These are phyloP conservation scores for Danio albolineatus DNA, from an alignment of 2,797 vertebrate genomes.

Conservation along the genomic window DNA sequence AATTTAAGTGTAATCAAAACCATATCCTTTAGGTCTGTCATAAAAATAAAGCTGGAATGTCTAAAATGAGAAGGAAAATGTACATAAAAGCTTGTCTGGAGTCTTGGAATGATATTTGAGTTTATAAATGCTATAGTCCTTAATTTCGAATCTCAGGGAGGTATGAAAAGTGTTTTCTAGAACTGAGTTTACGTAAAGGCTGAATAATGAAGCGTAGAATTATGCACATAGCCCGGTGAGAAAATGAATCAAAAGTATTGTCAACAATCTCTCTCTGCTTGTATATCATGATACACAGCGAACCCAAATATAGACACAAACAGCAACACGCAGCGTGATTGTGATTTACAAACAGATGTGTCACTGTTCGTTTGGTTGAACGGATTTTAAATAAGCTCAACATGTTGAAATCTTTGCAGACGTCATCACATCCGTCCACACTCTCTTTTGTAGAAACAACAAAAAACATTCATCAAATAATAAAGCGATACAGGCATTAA, in stretches of 20 bases:
- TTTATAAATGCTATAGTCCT: conserved; percentile 3
- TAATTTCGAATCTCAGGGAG: conserved; percentile 4
- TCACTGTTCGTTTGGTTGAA: conserved; percentile 16
- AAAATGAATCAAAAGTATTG: conserved; percentile 22
- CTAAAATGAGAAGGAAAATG: conserved; percentile 24
- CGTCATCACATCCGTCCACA: background rate
- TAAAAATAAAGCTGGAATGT: conserved; percentile 54
- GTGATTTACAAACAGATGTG: conserved; percentile 36
- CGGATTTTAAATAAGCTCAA: conserved; percentile 3
- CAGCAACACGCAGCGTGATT: background rate
- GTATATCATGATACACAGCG: conserved; percentile 8
- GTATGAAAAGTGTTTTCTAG: conserved; percentile 39
- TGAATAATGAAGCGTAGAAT: conserved; percentile 11
- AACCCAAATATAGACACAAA: conserved; percentile 14
- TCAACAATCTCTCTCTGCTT: conserved; percentile 10
- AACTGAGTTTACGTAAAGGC: conserved; percentile 38
- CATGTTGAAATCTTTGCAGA: background rate
- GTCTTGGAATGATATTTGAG: conserved; percentile 46
- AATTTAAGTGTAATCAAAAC: conserved; percentile 66
- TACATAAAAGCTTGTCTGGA: conserved; percentile 29
- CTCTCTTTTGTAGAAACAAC: too few relatives aligned
- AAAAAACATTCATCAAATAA: background rate
- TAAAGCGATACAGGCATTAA: background rate
- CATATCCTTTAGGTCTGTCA: conserved; percentile 35
- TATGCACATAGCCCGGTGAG: conserved; percentile 19